Percentiles rank a stretch among this genome's conserved stretches.
Conservation (phyloP, 2,113 vertebrate species). For the Hippocampus abdominalis region DNA sequence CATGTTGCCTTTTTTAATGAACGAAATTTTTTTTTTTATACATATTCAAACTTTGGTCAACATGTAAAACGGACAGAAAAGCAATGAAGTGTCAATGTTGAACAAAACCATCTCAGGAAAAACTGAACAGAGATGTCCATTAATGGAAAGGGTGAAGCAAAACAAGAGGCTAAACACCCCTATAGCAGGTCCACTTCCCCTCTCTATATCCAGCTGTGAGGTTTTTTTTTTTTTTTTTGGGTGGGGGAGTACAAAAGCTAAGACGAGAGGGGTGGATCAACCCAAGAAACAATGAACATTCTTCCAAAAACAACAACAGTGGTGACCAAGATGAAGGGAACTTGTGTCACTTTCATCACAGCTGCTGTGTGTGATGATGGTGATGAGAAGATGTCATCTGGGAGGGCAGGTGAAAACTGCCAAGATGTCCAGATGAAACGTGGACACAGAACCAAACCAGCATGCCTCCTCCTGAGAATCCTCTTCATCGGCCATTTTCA, state of each 20-base stretch:
- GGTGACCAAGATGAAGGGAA: constrained; percentile 41
- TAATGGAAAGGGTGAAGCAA: constrained; percentile 30
- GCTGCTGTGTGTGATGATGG: constrained; percentile 41
- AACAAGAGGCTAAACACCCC: constrained; percentile 24
- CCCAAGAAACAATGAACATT: constrained; percentile 46
- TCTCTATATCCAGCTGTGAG: constrained; percentile 23
- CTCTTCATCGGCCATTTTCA: constrained; percentile 45
- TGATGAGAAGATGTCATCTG: constrained; percentile 30
- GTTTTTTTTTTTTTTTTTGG: constrained; percentile 27
- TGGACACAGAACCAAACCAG: constrained; percentile 21
- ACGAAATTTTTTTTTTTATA: constrained; percentile 44
- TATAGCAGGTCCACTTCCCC: constrained; percentile 12
- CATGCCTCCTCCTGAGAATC: constrained; percentile 5
- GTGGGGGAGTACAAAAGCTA: constrained; percentile 44
- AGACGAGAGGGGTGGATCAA: constrained; percentile 28
- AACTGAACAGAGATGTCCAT: constrained; percentile 19
- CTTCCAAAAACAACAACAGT: constrained; percentile 41
- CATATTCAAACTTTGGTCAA: constrained; percentile 55
- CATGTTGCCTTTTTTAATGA: constrained; percentile 56
- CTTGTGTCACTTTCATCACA: constrained; percentile 39
- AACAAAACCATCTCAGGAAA: constrained; percentile 12
- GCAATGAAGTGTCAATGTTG: constrained; percentile 29
- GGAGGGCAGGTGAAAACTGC: constrained; percentile 31
- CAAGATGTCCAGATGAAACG: constrained; percentile 19
- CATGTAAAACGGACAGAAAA: constrained; percentile 47